A percentile compares a stretch with the other conserved stretches of the same genome.
These are phyloP conservation scores for Rhopilema esculentum DNA, from an alignment of 30 jellyfish, hydroid and myxozoan genomes.

Conservation along the genomic window DNA sequence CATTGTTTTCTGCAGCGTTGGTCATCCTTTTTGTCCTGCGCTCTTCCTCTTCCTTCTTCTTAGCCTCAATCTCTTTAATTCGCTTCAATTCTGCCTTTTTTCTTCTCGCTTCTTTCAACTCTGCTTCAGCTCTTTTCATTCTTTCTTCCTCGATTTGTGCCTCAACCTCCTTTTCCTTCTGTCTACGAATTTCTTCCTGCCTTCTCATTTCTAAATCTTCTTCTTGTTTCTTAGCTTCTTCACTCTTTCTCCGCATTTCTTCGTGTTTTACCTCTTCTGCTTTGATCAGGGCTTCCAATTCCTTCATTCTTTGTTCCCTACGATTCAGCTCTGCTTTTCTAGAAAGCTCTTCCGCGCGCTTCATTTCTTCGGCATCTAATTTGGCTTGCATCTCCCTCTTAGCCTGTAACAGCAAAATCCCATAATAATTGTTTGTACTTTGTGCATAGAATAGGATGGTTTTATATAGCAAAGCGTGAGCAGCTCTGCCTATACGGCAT, in stretches of 20 bases:
- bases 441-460: too few species aligned
- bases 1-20: slow-evolving; percentile 4
- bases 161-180: slow-evolving; percentile 42
- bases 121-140: slow-evolving; percentile 71
- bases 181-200: slow-evolving; percentile 47
- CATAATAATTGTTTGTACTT: too few species aligned
- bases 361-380: slow-evolving; percentile 56
- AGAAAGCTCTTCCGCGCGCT: slow-evolving; percentile 56
- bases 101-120: slow-evolving; percentile 55
- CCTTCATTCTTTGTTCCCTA: slow-evolving; percentile 69
- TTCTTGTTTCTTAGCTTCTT: slow-evolving; percentile 14
- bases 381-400: slow-evolving; percentile 64
- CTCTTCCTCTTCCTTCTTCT: slow-evolving; percentile 66
- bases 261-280: slow-evolving; percentile 49
- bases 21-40: slow-evolving; percentile 21
- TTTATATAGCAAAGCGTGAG: too few species aligned
- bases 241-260: slow-evolving; percentile 36
- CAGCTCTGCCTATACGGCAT: too few species aligned
- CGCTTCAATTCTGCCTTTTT: slow-evolving; percentile 70
- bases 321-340: slow-evolving; percentile 50
- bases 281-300: slow-evolving; percentile 54
- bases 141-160: slow-evolving; percentile 50
- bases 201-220: slow-evolving; percentile 15
- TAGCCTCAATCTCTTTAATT: slow-evolving; percentile 48
- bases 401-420: slow-evolving; percentile 11